These are phyloP conservation scores for Leptinotarsa juncta DNA, from an alignment of 2,888 invertebrate genomes.

Conservation along the genomic window DNA sequence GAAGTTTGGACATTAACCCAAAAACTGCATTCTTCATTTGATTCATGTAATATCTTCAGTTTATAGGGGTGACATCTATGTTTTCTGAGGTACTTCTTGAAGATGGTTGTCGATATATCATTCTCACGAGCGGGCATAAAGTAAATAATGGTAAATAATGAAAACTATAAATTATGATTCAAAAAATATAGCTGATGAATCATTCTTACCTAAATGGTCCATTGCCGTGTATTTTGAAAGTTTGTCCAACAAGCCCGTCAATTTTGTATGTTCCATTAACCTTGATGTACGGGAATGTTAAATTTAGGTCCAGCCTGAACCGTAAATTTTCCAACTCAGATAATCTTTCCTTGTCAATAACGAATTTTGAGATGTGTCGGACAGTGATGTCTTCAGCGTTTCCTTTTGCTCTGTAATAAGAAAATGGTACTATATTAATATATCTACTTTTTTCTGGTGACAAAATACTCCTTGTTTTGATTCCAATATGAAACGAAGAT, in stretches of 20 bases:
- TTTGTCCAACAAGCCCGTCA: conserved; percentile 60
- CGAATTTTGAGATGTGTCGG: conserved; percentile 62
- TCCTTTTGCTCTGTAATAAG: conserved; percentile 59
- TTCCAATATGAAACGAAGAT: too few species aligned
- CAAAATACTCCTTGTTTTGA: too few species aligned
- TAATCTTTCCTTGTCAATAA: conserved; percentile 60
- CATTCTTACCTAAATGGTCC: conserved; percentile 63
- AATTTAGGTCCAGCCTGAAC: conserved; percentile 59
- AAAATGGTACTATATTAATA: conserved; percentile 14
- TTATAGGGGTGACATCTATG: too few species aligned
- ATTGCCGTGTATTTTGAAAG: conserved; percentile 60
- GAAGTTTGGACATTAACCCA: too few species aligned
- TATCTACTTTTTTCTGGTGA: too few species aligned
- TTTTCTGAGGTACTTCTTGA: too few species aligned
- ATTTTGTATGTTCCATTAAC: conserved; percentile 62
- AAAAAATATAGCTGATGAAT: neutral
- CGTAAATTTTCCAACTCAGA: conserved; percentile 56
- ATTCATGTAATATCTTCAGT: too few species aligned
- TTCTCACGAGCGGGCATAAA: too few species aligned
- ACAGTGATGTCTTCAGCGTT: conserved; percentile 61
- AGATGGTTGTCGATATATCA: too few species aligned
- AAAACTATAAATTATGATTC: neutral
- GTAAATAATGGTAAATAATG: too few species aligned
- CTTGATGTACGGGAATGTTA: conserved; percentile 62
- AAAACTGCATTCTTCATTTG: too few species aligned